Conservation (phyloP, 2,888 invertebrate genomes). For the Phengaris alcon region DNA sequence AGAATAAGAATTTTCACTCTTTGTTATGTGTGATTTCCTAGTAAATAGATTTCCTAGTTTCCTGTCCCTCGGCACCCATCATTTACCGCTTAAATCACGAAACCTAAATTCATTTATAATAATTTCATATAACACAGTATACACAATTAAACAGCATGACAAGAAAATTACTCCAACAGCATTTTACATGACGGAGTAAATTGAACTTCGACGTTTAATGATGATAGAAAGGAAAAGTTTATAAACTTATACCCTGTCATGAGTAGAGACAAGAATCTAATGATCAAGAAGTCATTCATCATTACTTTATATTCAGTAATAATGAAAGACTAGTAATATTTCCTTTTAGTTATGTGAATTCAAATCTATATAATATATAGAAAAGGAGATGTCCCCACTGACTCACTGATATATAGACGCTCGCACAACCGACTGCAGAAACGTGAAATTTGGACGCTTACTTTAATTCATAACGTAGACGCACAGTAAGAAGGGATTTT, state of each 20-base stretch:
- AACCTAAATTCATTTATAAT: background rate
- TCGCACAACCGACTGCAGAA: too few species aligned
- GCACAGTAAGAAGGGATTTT: too few species aligned
- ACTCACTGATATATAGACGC: too few species aligned
- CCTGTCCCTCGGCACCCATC: background rate
- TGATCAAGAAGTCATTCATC: background rate
- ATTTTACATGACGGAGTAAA: constrained; percentile 7
- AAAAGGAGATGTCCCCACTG: too few species aligned
- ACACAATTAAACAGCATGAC: constrained; percentile 17
- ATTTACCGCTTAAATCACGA: background rate
- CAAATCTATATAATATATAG: too few species aligned
- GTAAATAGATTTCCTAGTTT: constrained; percentile 3
- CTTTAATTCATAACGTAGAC: too few species aligned
- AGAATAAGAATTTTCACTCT: background rate
- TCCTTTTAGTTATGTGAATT: background rate
- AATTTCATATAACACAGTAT: constrained; percentile 7
- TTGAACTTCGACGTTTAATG: constrained; percentile 9
- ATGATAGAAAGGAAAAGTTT: constrained; percentile 12
- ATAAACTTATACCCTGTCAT: background rate
- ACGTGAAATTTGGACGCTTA: too few species aligned
- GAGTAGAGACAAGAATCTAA: background rate
- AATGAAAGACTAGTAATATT: background rate
- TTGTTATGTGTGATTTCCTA: background rate
- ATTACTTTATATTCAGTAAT: background rate
- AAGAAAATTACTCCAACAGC: constrained; percentile 1